These are phyloP conservation scores for Alethe castanea DNA, from an alignment of 2,113 vertebrate genomes.

Conservation along the genomic window DNA sequence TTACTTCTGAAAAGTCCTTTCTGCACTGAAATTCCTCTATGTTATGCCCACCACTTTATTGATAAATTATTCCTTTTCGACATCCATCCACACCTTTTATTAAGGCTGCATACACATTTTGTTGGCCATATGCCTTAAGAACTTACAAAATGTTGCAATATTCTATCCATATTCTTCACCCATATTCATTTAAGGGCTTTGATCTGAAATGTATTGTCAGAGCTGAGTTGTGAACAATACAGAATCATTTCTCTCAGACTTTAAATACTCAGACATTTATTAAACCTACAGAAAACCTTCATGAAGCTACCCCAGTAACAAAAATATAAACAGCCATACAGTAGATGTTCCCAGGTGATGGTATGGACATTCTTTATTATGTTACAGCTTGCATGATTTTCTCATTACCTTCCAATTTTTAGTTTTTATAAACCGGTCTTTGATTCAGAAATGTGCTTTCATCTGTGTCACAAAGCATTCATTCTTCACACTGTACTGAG, in stretches of 20 bases:
- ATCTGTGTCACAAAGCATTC: neutral
- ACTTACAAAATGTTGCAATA: neutral
- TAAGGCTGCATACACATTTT: neutral
- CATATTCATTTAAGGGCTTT: neutral
- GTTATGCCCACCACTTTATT: neutral
- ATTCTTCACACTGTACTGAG: neutral
- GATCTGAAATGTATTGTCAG: neutral
- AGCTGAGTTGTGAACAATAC: neutral
- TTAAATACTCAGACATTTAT: neutral
- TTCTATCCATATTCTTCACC: neutral
- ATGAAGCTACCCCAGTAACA: neutral
- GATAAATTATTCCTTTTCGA: neutral
- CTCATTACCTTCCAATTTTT: neutral
- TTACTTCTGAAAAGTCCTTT: neutral
- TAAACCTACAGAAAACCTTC: neutral
- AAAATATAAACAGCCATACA: neutral
- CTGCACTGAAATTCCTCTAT: neutral
- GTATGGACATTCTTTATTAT: neutral
- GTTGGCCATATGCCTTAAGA: neutral
- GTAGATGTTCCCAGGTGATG: neutral
- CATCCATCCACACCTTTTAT: neutral
- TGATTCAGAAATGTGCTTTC: neutral
- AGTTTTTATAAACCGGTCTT: neutral
- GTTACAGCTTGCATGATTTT: neutral
- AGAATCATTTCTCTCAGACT: neutral